These are phyloP conservation scores for Lithophane socia DNA, from an alignment of 2,888 invertebrate genomes.

Conservation along the genomic window DNA sequence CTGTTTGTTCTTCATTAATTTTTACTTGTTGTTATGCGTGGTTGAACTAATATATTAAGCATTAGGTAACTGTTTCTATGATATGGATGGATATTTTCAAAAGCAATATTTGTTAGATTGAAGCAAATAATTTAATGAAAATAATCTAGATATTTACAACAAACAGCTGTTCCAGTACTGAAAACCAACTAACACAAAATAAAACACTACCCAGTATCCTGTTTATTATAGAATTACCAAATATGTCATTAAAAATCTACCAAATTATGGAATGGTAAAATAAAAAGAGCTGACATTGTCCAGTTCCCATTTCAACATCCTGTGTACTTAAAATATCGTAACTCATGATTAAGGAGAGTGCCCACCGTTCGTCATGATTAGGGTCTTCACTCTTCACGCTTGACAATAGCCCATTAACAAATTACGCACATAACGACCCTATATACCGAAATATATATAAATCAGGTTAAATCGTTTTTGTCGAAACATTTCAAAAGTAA, in stretches of 20 bases:
- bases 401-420: slow-evolving; percentile 12
- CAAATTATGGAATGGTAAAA: not conserved
- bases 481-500: not conserved
- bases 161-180: not conserved
- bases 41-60: not conserved
- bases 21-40: not conserved
- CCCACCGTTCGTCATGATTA: slow-evolving; percentile 2
- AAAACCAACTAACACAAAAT: not conserved
- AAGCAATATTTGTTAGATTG: not conserved
- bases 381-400: not conserved
- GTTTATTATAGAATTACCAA: not conserved
- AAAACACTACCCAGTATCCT: too few species aligned
- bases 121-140: not conserved
- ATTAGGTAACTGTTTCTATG: not conserved
- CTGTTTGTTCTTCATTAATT: not conserved
- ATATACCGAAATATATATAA: not conserved
- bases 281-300: not conserved
- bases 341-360: slow-evolving; percentile 2
- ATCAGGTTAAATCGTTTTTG: not conserved
- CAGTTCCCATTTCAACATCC: slow-evolving; percentile 11
- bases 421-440: too few species aligned
- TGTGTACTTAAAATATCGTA: slow-evolving; percentile 14
- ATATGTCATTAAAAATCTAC: not conserved
- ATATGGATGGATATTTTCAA: not conserved
- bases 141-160: not conserved